Evolutionary conservation across 2,888 invertebrate species (phyloP), one percentile per base, ranked within the genome.

Genomic region (Maniola hyperantus): DNA sequence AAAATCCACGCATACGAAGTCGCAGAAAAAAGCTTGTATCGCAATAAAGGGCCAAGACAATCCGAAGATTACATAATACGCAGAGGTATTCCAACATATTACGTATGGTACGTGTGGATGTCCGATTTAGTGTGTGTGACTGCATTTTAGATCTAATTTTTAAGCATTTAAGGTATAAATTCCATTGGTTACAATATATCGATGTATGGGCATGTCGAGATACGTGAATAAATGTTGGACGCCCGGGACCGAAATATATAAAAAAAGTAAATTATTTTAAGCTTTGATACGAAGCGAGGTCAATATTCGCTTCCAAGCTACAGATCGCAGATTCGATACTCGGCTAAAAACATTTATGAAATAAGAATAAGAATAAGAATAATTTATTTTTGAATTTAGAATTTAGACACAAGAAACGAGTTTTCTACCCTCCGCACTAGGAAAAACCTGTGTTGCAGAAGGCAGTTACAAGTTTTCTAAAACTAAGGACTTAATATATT

Each of bases 161-260:
- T 10, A 0, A 6, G 0, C 0, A 0, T 5, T 5, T 42, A 57
- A 39, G 42, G 42, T 57, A 39, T 18, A 51, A 26, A 51, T 2
- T 51, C 13, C 20, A 51, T 11, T 26, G 50, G 50, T 51, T 6
- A 6, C 13, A 26, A 5, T 13, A 13, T 26, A 11, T 20, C 6
- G 20, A 13, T 5, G 6, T 20, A 50, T 26, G 8, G 26, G 13
- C 50, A 51, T 11, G 13, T 10, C 2, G 50, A 13, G 11, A 51
- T 5, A 51, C 50, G 50, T 51, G 50, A 26, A 26, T 51, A 51
- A 51, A 51, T 51, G 50, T 51, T 51, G 50, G 50, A 26, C 50
- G 18, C 15, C 15, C 8, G 44, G 44, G 46, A 48, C 46, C 7
- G 13, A 42, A 18, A 1, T 8, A 8, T n/a, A 48, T 8, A 48